A percentile compares a stretch with the other conserved stretches of the same genome.
Evolutionary conservation across 2,888 invertebrate species (phyloP).

Genomic region (Ormyrus labotus): DNA sequence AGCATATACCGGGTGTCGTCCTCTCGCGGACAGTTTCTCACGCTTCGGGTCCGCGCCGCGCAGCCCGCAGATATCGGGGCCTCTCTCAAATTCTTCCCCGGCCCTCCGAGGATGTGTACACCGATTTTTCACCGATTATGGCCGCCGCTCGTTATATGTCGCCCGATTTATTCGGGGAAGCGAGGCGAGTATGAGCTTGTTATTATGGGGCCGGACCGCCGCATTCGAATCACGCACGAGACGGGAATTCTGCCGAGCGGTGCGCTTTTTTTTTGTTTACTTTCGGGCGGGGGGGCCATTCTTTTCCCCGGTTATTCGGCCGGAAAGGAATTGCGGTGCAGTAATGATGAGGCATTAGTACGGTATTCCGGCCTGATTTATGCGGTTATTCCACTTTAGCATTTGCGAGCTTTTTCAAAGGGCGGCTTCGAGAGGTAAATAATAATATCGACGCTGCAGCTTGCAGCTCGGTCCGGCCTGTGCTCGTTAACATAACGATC

Average conservation of each 20-base stretch:
- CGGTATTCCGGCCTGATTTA: background rate
- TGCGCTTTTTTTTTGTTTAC: too few species aligned
- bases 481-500: too few species aligned
- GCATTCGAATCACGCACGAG: too few species aligned
- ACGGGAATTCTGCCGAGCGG: too few species aligned
- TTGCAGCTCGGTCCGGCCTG: too few species aligned
- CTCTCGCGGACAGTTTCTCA: slow-evolving; percentile 62
- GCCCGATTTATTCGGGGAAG: slow-evolving; percentile 28
- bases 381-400: background rate
- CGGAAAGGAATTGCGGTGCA: slow-evolving; percentile 11
- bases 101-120: background rate
- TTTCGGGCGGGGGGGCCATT: background rate
- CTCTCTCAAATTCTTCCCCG: background rate
- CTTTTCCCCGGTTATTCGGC: background rate
- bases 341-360: background rate
- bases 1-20: slow-evolving; percentile 71
- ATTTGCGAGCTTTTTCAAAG: too few species aligned
- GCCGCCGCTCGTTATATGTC: slow-evolving; percentile 18
- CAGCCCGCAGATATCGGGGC: background rate
- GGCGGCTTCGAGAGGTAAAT: background rate
- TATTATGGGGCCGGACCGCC: slow-evolving; percentile 16
- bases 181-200: slow-evolving; percentile 30
- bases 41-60: slow-evolving; percentile 43
- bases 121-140: slow-evolving; percentile 13
- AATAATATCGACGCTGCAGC: too few species aligned